phyloP scores from a whole-genome alignment of 2,888 invertebrate genomes.

The Hedychridium roseum region DNA sequence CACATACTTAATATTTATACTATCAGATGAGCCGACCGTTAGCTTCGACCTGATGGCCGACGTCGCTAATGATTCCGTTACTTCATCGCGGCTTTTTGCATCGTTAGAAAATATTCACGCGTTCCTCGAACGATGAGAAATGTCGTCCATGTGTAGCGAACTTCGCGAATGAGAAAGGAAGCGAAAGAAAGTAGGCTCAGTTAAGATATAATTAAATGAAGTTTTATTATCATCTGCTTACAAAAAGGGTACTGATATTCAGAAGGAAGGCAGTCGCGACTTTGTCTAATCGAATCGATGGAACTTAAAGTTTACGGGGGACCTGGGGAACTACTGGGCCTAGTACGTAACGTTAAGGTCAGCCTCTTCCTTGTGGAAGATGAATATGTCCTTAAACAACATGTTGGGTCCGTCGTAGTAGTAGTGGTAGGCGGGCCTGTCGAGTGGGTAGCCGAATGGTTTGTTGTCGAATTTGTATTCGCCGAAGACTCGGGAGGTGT shows the following conservation, averaged over 20 bases:
- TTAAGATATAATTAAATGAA: neutral
- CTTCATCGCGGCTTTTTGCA: neutral
- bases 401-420: constrained; percentile 74
- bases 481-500: constrained; percentile 61
- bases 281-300: too few relatives aligned
- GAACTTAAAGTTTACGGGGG: neutral
- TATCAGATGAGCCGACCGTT: too few relatives aligned
- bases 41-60: too few relatives aligned
- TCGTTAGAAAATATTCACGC: neutral
- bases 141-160: neutral
- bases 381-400: constrained; percentile 71
- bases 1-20: too few relatives aligned
- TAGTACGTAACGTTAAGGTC: constrained; percentile 49
- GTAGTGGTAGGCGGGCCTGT: constrained; percentile 69
- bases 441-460: constrained; percentile 79
- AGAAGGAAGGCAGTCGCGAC: too few relatives aligned
- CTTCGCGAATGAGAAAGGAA: neutral
- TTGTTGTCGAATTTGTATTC: constrained; percentile 67
- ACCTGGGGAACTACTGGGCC: neutral
- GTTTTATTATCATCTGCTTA: too few relatives aligned
- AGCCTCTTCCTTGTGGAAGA: constrained; percentile 70
- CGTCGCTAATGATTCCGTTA: too few relatives aligned
- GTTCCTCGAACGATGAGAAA: neutral
- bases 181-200: constrained; percentile 2
- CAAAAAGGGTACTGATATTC: too few relatives aligned